These are phyloP conservation scores for Parapristionchus giblindavisi DNA, from an alignment of 2,888 invertebrate species.

Conservation along the genomic window DNA sequence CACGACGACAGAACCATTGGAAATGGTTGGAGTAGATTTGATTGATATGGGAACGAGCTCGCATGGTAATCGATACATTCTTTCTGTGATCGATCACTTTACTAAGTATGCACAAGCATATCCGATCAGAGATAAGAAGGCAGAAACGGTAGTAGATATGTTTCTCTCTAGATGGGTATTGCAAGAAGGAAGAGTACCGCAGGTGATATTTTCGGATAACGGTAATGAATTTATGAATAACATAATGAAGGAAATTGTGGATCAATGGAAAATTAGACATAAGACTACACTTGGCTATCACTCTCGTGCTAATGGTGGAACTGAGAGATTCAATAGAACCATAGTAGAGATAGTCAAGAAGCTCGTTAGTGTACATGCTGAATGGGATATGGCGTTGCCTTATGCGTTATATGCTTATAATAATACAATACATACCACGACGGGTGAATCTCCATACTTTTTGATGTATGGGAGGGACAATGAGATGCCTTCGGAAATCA, in stretches of 20 bases:
- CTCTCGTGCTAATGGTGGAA: slow-evolving; percentile 36
- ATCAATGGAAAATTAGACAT: neutral
- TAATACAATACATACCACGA: slow-evolving; percentile 26
- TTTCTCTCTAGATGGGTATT: neutral
- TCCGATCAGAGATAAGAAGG: neutral
- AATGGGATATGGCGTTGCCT: slow-evolving; percentile 40
- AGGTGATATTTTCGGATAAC: neutral
- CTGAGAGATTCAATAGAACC: slow-evolving; percentile 33
- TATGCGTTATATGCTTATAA: slow-evolving; percentile 41
- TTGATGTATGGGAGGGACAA: slow-evolving; percentile 26
- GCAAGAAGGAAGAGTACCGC: slow-evolving; percentile 7
- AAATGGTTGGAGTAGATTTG: slow-evolving; percentile 20
- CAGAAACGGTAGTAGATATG: neutral
- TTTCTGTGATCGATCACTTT: slow-evolving; percentile 19
- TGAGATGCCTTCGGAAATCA: neutral
- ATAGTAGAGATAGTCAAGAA: slow-evolving; percentile 34
- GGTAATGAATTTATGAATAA: slow-evolving; percentile 8
- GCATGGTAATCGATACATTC: neutral
- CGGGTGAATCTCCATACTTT: slow-evolving; percentile 23
- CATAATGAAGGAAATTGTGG: neutral
- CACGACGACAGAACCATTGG: neutral
- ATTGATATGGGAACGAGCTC: neutral
- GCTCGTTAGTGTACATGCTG: neutral
- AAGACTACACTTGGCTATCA: slow-evolving; percentile 33
- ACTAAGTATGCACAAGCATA: slow-evolving; percentile 4